These are phyloP conservation scores for Brienomyrus longianalis DNA, from an alignment of 2,113 vertebrate genomes.

Conservation along the genomic window DNA sequence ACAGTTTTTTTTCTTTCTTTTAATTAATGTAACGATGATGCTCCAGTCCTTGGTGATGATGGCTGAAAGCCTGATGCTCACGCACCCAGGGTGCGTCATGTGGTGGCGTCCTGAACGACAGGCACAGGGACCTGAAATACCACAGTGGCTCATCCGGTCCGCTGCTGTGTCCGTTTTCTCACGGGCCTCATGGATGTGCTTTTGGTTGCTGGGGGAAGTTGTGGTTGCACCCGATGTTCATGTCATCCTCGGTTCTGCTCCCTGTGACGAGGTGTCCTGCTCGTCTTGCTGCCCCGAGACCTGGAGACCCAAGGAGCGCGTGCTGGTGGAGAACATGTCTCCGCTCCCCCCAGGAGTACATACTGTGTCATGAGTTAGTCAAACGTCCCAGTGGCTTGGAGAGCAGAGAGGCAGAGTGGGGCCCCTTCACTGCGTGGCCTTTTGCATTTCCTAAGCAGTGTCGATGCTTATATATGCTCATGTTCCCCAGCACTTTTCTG, in stretches of 20 bases:
- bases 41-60: not conserved
- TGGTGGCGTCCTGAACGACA: not conserved
- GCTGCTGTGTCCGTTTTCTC: not conserved
- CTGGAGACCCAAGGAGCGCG: not conserved
- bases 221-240: not conserved
- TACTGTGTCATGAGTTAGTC: not conserved
- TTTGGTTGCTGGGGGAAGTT: not conserved
- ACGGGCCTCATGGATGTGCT: not conserved
- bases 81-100: not conserved
- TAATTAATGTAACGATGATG: not conserved
- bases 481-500: not conserved
- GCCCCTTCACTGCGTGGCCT: not conserved
- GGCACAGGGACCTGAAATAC: not conserved
- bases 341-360: not conserved
- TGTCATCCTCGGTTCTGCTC: not conserved
- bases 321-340: not conserved
- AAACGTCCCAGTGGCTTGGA: not conserved
- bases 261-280: not conserved
- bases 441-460: not conserved
- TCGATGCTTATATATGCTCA: not conserved
- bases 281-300: not conserved
- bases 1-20: not conserved
- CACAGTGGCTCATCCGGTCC: not conserved
- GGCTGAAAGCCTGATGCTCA: not conserved
- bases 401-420: not conserved